phyloP scores from a whole-genome alignment of 2,888 invertebrate genomes.

The Prosapia bicincta region DNA sequence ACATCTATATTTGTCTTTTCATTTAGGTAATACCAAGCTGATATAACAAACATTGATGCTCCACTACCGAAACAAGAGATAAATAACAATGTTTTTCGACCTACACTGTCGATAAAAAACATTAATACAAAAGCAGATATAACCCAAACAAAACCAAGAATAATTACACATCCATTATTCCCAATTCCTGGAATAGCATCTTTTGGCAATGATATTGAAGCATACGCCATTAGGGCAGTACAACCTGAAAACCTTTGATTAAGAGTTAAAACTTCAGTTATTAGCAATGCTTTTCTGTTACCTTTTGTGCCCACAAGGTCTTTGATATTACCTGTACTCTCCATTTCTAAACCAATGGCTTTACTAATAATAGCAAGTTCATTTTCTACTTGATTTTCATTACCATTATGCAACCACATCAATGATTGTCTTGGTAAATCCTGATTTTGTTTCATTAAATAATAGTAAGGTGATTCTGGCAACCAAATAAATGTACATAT shows the following conservation, averaged over 20 bases:
- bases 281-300: constrained; percentile 60
- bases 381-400: constrained; percentile 21
- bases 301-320: constrained; percentile 55
- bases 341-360: constrained; percentile 45
- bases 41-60: constrained; percentile 28
- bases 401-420: constrained; percentile 31
- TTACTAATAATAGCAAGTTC: constrained; percentile 41
- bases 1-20: constrained; percentile 29
- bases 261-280: constrained; percentile 54
- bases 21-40: constrained; percentile 32
- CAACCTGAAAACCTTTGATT: constrained; percentile 62
- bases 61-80: constrained; percentile 46
- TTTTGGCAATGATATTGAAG: constrained; percentile 58
- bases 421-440: constrained; percentile 47
- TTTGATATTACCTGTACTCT: constrained; percentile 51
- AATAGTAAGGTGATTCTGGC: constrained; percentile 60
- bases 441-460: constrained; percentile 52
- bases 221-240: constrained; percentile 59
- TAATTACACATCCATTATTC: constrained; percentile 55
- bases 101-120: constrained; percentile 57
- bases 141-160: constrained; percentile 56
- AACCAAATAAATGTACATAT: constrained; percentile 53
- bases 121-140: constrained; percentile 54
- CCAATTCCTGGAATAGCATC: constrained; percentile 48
- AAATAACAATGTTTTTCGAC: constrained; percentile 60